A percentile compares a stretch with the other conserved stretches of the same genome.
These are phyloP conservation scores for Oryzias sinensis DNA, from an alignment of 2,797 vertebrate species.

Conservation along the genomic window DNA sequence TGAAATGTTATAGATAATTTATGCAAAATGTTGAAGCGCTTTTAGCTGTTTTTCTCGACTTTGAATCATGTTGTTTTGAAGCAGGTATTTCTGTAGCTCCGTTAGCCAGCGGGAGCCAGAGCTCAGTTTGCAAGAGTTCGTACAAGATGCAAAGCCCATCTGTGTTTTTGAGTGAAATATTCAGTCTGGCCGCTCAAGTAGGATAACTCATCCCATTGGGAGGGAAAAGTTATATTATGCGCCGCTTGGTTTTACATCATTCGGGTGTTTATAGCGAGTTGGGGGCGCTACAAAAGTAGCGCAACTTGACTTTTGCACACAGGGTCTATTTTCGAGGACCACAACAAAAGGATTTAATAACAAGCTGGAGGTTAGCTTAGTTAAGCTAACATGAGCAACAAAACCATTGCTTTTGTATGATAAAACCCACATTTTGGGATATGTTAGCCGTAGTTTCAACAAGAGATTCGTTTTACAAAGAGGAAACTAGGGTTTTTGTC, in stretches of 20 bases:
- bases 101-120: constrained; percentile 55
- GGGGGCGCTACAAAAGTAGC: constrained; percentile 29
- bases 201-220: background rate
- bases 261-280: constrained; percentile 12
- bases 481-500: background rate
- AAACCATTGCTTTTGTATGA: background rate
- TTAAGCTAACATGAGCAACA: constrained; percentile 55
- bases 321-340: constrained; percentile 59
- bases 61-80: constrained; percentile 65
- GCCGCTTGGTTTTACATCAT: background rate
- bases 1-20: constrained; percentile 17
- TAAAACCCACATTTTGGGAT: background rate
- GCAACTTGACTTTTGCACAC: constrained; percentile 60
- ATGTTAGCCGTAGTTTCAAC: background rate
- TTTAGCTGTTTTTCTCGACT: constrained; percentile 48
- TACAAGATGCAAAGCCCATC: constrained; percentile 65
- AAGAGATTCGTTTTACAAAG: background rate
- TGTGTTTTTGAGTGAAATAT: constrained; percentile 30
- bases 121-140: constrained; percentile 61
- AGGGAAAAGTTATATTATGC: background rate
- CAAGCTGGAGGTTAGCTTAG: constrained; percentile 66
- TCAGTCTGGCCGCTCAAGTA: too few relatives aligned
- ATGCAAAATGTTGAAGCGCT: constrained; percentile 58
- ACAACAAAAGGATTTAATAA: constrained; percentile 79
- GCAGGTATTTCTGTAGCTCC: constrained; percentile 45